phyloP scores from a whole-genome alignment of 2,113 vertebrate genomes.

The Podiceps cristatus region DNA sequence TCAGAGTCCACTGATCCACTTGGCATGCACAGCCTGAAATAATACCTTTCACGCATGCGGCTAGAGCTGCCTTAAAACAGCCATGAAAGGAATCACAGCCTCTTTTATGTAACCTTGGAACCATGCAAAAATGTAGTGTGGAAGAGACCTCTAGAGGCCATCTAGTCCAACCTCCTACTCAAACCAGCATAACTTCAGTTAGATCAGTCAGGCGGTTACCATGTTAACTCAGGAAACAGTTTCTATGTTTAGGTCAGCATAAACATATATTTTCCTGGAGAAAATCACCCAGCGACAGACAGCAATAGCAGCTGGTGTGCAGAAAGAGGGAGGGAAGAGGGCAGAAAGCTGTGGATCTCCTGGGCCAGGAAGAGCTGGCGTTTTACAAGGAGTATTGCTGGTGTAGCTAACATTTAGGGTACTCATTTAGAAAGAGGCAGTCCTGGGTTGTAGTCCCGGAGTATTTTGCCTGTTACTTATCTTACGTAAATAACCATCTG shows the following conservation, averaged over 20 bases:
- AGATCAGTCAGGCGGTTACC: neutral
- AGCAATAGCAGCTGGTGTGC: neutral
- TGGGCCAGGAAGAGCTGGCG: neutral
- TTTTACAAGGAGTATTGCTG: neutral
- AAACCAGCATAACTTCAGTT: neutral
- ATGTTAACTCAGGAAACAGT: neutral
- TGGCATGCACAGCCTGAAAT: neutral
- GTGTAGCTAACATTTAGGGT: neutral
- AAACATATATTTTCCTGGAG: neutral
- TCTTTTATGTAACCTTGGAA: neutral
- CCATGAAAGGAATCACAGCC: neutral
- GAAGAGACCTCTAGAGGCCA: slow-evolving; percentile 53
- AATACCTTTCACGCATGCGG: neutral
- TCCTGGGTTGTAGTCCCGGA: neutral
- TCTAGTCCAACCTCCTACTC: neutral
- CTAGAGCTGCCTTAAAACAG: neutral
- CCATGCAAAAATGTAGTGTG: neutral
- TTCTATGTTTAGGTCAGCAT: neutral
- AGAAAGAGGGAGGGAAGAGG: neutral
- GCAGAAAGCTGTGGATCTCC: neutral
- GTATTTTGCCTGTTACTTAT: neutral
- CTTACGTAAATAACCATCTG: slow-evolving; percentile 36
- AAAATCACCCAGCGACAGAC: neutral
- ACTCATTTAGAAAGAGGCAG: neutral
- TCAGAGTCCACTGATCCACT: neutral